Base-by-base conservation (phyloP, 1,140 invertebrate species). In the Eriosoma lanigerum region DNA sequence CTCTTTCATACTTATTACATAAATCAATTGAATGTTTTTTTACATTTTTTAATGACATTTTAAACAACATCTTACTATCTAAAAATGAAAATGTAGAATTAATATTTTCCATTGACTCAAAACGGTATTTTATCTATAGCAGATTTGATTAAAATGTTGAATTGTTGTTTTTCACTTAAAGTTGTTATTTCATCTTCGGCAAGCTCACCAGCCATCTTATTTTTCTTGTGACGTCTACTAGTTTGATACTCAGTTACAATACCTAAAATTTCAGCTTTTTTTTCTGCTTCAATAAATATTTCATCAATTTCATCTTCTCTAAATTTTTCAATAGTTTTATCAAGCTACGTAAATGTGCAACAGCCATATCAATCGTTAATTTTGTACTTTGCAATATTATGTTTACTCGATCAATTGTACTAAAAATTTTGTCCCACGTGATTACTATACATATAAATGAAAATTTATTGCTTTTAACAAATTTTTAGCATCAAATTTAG, bases 81-180 rank as follows among this genome's bases (percentile, higher is more conserved):
- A n/a, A n/a, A n/a, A n/a, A n/a, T n/a, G n/a, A n/a, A n/a, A n/a
- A n/a, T n/a, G n/a, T n/a, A n/a, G n/a, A n/a, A n/a, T n/a, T n/a
- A n/a, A n/a, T n/a, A n/a, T n/a, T n/a, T n/a, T n/a, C n/a, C n/a
- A n/a, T n/a, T n/a, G n/a, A n/a, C n/a, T n/a, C n/a, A n/a, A n/a
- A n/a, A n/a, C n/a, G n/a, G n/a, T n/a, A n/a, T n/a, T n/a, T n/a
- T n/a, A n/a, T n/a, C n/a, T n/a, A n/a, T n/a, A n/a, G n/a, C n/a
- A n/a, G n/a, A n/a, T 70, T 81, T 26, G 13, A 81, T 70, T 24
- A 15, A 50, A 46, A 81, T 24, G 13, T 26, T 58, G 52, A 54
- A 54, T n/a, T n/a, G n/a, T n/a, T n/a, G n/a, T n/a, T n/a, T n/a
- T n/a, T n/a, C n/a, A n/a, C n/a, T n/a, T n/a, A 38, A 38, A 38